A percentile compares a stretch with the other conserved stretches of the same genome.
Conservation (phyloP, 2,113 vertebrate genomes). For the Trematomus loennbergii region DNA sequence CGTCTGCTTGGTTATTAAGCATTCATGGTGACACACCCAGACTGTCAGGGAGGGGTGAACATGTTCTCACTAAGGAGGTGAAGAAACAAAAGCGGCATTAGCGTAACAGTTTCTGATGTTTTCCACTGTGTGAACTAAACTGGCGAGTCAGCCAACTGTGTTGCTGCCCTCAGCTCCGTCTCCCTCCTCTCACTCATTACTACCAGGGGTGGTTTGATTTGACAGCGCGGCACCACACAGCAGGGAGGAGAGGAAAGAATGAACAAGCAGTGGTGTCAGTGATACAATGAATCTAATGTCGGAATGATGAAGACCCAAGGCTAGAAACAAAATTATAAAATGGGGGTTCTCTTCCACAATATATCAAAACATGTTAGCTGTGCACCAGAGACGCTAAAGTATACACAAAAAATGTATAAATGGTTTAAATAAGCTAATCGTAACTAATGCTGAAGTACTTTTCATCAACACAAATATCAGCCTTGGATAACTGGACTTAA, state of each 20-base stretch:
- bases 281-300: conserved; percentile 7
- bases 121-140: conserved; percentile 45
- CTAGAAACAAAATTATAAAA: too few relatives aligned
- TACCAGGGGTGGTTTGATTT: conserved; percentile 42
- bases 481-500: too few relatives aligned
- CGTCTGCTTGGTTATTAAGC: conserved; percentile 21
- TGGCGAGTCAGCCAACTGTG: conserved; percentile 34
- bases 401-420: too few relatives aligned
- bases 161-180: conserved; percentile 39
- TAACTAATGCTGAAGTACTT: too few relatives aligned
- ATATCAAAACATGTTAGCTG: too few relatives aligned
- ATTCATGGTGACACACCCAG: conserved; percentile 26
- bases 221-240: conserved; percentile 25
- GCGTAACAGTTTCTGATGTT: conserved; percentile 54
- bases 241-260: conserved; percentile 32
- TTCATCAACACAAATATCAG: too few relatives aligned
- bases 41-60: conserved; percentile 9
- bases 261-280: conserved; percentile 23
- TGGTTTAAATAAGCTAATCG: too few relatives aligned
- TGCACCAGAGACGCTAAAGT: too few relatives aligned
- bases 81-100: conserved; percentile 53
- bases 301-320: too few relatives aligned
- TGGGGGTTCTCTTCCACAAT: too few relatives aligned
- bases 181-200: conserved; percentile 35
- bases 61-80: conserved; percentile 28